Evolutionary conservation across 1,140 invertebrate genomes (phyloP).

Genomic region (Heliconius hermathena): DNA sequence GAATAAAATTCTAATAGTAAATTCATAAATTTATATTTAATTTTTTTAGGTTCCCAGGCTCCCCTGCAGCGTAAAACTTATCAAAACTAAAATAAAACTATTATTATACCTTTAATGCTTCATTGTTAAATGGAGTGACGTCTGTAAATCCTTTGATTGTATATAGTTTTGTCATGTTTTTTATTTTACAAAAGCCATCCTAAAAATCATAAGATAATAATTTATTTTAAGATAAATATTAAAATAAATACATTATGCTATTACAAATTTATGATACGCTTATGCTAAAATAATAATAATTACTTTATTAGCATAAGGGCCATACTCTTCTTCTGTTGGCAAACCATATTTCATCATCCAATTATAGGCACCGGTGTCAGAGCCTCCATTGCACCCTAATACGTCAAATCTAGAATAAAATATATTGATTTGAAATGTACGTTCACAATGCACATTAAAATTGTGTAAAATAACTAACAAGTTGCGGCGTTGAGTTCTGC

Average conservation of each 20-base stretch:
- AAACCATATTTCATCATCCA: constrained; percentile 64
- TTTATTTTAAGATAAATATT: background rate
- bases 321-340: constrained; percentile 63
- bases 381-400: constrained; percentile 57
- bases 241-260: background rate
- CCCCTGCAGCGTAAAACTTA: too few species aligned
- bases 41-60: too few species aligned
- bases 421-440: background rate
- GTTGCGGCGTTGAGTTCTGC: too few species aligned
- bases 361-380: constrained; percentile 55
- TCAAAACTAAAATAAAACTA: too few species aligned
- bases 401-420: constrained; percentile 46
- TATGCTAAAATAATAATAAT: background rate
- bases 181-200: constrained; percentile 61
- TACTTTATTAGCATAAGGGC: constrained; percentile 54
- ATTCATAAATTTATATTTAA: too few species aligned
- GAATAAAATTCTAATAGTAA: too few species aligned
- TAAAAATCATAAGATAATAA: constrained; percentile 38
- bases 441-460: too few species aligned
- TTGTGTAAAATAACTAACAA: too few species aligned
- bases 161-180: constrained; percentile 54
- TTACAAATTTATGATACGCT: background rate
- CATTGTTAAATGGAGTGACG: constrained; percentile 56
- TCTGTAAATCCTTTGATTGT: constrained; percentile 57
- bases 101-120: constrained; percentile 55